Evolutionary conservation across 1,140 invertebrate species (phyloP).

Genomic region (Eufriesea mexicana): DNA sequence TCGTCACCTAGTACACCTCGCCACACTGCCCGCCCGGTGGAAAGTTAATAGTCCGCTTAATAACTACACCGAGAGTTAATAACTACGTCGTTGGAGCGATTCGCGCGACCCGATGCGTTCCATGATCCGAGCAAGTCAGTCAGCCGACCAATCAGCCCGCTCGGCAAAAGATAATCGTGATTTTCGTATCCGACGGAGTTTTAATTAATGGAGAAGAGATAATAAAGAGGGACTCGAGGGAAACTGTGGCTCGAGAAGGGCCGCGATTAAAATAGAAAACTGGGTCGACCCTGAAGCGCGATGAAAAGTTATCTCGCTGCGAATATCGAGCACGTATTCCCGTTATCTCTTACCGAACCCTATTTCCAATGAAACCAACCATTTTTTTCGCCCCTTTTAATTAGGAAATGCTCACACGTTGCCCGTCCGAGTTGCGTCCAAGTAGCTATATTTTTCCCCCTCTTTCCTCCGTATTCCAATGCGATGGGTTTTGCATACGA

Average conservation of each 20-base stretch:
- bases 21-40: too few relatives aligned
- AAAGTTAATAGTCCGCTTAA: constrained; percentile 19
- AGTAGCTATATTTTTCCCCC: too few relatives aligned
- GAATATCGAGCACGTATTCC: constrained; percentile 19
- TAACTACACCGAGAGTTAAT: constrained; percentile 8
- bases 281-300: constrained; percentile 42
- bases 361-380: background rate
- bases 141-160: background rate
- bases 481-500: too few relatives aligned
- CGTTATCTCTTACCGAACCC: constrained; percentile 3
- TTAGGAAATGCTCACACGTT: background rate
- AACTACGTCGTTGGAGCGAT: background rate
- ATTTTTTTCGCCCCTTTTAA: background rate
- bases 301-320: constrained; percentile 8
- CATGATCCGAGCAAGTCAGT: too few relatives aligned
- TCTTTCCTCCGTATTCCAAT: too few relatives aligned
- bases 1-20: background rate
- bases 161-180: background rate
- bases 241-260: constrained; percentile 35
- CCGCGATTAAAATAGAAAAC: constrained; percentile 51
- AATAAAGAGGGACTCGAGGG: constrained; percentile 34
- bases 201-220: constrained; percentile 39
- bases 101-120: too few relatives aligned
- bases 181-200: constrained; percentile 15
- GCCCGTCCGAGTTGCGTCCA: background rate